These are phyloP conservation scores for Heliopora coerulea DNA, from an alignment of 92 coral and sea anemone species.

Conservation along the genomic window DNA sequence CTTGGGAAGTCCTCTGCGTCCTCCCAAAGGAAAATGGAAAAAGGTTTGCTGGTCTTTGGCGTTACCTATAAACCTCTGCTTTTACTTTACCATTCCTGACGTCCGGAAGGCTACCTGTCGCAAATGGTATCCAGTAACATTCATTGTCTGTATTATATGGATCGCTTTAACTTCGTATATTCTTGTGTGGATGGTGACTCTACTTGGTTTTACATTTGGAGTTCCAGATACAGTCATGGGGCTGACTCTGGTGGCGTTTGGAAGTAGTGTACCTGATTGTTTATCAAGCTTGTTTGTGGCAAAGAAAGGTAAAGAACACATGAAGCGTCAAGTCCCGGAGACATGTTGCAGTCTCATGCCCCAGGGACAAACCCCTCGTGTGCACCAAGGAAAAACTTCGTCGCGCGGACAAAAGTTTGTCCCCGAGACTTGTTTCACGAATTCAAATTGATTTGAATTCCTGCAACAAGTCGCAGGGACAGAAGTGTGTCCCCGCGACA, in stretches of 20 bases:
- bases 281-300: conserved; percentile 95
- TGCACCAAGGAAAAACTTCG: no score
- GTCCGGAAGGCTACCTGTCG: conserved; percentile 76
- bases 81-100: conserved; percentile 85
- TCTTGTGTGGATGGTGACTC: conserved; percentile 98
- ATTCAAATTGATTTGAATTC: no score
- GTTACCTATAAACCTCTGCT: conserved; percentile 73
- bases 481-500: no score
- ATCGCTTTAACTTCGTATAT: conserved; percentile 92
- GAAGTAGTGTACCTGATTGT: conserved; percentile 99
- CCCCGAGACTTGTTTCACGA: no score
- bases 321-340: no score
- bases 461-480: no score
- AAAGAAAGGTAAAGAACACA: conserved; percentile 71
- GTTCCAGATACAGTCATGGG: conserved; percentile 99
- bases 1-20: conserved; percentile 79
- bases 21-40: conserved; percentile 76
- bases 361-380: no score
- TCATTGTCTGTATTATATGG: conserved; percentile 86
- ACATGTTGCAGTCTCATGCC: no score
- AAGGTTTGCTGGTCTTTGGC: conserved; percentile 80
- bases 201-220: conserved; percentile 89
- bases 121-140: conserved; percentile 76
- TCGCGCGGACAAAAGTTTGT: no score
- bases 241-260: conserved; percentile 92